These are phyloP conservation scores for Hylaea fasciaria DNA, from an alignment of 2,888 invertebrate genomes.

Conservation along the genomic window DNA sequence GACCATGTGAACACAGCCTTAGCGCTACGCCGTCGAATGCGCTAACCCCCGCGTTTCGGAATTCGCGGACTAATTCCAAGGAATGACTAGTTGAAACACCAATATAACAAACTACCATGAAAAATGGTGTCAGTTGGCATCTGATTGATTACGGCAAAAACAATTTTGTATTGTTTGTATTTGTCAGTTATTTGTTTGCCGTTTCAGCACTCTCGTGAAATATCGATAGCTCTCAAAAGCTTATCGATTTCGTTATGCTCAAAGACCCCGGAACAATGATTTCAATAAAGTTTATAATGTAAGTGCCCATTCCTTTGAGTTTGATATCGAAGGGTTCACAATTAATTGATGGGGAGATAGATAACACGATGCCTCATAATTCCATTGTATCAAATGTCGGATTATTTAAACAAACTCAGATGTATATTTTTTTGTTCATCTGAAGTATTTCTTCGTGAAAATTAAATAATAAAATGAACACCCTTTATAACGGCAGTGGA, in stretches of 20 bases:
- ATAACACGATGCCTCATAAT: no score
- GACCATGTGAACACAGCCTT: background rate
- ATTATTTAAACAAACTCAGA: no score
- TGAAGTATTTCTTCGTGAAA: no score
- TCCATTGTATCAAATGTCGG: no score
- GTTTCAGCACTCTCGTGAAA: conserved; percentile 18
- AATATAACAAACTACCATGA: conserved; percentile 1
- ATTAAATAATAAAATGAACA: no score
- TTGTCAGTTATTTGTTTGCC: conserved; percentile 28
- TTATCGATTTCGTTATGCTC: conserved; percentile 17
- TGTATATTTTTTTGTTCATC: no score
- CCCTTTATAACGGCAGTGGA: no score
- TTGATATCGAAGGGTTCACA: no score
- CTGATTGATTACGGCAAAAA: conserved; percentile 38
- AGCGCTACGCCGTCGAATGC: no score
- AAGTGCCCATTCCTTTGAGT: background rate
- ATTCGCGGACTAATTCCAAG: background rate
- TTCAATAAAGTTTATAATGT: conserved; percentile 1
- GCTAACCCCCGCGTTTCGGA: background rate
- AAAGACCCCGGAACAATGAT: conserved; percentile 3
- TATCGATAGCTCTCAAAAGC: conserved; percentile 26
- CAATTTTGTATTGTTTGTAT: conserved; percentile 35
- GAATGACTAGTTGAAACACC: background rate
- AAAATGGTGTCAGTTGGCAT: conserved; percentile 21
- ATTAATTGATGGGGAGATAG: no score